These are phyloP conservation scores for Trichoplax adhaerens DNA, from an alignment of 37 sponge, comb jelly and placozoan genomes.

Conservation along the genomic window DNA sequence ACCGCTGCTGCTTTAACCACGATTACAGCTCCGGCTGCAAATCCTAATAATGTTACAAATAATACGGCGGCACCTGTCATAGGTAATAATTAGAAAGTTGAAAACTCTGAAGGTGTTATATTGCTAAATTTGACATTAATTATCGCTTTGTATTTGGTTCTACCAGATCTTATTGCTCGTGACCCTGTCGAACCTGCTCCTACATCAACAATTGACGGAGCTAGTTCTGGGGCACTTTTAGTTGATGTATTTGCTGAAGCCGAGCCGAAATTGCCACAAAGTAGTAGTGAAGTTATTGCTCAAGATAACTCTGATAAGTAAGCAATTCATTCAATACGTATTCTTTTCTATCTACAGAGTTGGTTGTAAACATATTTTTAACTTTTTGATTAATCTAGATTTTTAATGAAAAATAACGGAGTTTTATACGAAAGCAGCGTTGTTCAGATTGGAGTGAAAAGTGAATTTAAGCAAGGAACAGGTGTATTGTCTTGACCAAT, in stretches of 20 bases:
- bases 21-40: too few relatives aligned
- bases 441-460: slow-evolving; percentile 87
- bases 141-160: too few relatives aligned
- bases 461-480: slow-evolving; percentile 33
- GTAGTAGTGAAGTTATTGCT: too few relatives aligned
- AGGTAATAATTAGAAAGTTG: too few relatives aligned
- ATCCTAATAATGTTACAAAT: too few relatives aligned
- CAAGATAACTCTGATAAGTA: slow-evolving; percentile 3
- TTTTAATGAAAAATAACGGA: slow-evolving; percentile 70
- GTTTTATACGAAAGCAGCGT: slow-evolving; percentile 72
- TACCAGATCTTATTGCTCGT: background rate
- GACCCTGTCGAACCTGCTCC: background rate
- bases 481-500: too few relatives aligned
- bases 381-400: slow-evolving; percentile 21
- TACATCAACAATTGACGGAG: background rate
- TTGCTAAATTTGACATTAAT: too few relatives aligned
- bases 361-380: background rate
- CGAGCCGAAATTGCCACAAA: background rate
- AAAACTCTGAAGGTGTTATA: too few relatives aligned
- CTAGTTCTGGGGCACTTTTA: slow-evolving; percentile 8
- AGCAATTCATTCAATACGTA: slow-evolving; percentile 4
- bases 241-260: slow-evolving; percentile 20
- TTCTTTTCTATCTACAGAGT: background rate
- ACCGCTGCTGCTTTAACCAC: too few relatives aligned
- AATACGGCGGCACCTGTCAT: too few relatives aligned